A percentile compares a stretch with the other conserved stretches of the same genome.
These are phyloP conservation scores for Melanotaenia trifasciata DNA, from an alignment of 2,797 vertebrate species.

Conservation along the genomic window DNA sequence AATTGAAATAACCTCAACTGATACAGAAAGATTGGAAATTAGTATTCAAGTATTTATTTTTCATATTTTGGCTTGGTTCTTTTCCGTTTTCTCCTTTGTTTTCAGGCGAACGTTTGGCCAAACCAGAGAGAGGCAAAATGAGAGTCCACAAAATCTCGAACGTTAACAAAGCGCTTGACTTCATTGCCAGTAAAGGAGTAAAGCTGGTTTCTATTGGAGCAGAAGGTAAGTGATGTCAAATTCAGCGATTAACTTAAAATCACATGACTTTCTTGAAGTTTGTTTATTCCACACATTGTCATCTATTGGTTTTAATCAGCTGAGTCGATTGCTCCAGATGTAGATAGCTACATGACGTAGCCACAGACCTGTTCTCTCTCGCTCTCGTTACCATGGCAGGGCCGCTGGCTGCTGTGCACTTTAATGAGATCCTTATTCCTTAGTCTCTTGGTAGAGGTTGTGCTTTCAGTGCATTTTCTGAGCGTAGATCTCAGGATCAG, in stretches of 20 bases:
- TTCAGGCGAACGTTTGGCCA: constrained; percentile 93
- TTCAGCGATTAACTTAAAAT: background rate
- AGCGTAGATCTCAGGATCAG: constrained; percentile 59
- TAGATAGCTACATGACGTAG: constrained; percentile 8
- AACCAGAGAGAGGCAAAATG: constrained; percentile 96
- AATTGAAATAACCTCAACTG: background rate
- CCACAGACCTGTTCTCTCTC: background rate
- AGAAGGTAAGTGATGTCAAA: constrained; percentile 82
- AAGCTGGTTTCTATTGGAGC: constrained; percentile 96
- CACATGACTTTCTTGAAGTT: constrained; percentile 11
- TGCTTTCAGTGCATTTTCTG: constrained; percentile 67
- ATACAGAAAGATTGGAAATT: background rate
- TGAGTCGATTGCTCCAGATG: constrained; percentile 24
- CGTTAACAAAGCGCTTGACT: constrained; percentile 94
- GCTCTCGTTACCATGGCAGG: constrained; percentile 44
- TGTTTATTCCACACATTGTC: constrained; percentile 13
- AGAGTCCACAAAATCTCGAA: constrained; percentile 98
- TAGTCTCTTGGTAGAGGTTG: constrained; percentile 31
- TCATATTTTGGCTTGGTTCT: background rate
- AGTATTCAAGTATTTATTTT: background rate
- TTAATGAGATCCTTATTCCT: constrained; percentile 63
- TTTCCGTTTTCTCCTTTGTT: background rate
- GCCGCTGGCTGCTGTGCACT: constrained; percentile 42
- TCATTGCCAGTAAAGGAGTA: constrained; percentile 95
- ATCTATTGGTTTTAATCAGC: constrained; percentile 21